Conservation (phyloP, 2,797 vertebrate genomes). For the Hemibagrus guttatus region DNA sequence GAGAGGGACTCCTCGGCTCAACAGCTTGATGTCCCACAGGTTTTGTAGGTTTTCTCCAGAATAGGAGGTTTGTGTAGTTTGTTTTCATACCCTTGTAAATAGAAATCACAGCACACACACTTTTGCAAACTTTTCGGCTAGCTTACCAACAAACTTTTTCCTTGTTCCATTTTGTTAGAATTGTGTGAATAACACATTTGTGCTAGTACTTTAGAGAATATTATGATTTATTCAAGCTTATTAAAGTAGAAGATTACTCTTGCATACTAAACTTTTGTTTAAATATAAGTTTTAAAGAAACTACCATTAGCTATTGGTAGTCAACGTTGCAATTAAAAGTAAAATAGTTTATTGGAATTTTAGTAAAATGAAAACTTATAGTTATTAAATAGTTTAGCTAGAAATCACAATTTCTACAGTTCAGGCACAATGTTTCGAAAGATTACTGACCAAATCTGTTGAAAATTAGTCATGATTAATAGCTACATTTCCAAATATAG, state of each 20-base stretch:
- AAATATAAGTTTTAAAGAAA: neutral
- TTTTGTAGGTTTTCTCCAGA: constrained; percentile 69
- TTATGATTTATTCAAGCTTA: neutral
- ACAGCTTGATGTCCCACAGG: constrained; percentile 61
- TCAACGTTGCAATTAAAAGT: neutral
- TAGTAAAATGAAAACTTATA: neutral
- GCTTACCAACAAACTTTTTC: neutral
- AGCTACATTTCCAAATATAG: too few relatives aligned
- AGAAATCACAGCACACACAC: neutral
- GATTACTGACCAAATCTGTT: neutral
- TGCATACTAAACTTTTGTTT: neutral
- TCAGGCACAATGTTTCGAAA: neutral
- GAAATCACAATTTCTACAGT: neutral
- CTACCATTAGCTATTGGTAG: neutral
- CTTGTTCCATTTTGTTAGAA: neutral
- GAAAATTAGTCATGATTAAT: neutral
- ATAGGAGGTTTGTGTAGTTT: neutral
- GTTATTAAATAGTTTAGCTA: neutral
- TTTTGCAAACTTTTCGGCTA: neutral
- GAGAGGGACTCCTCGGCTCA: constrained; percentile 56
- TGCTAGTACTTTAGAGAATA: neutral
- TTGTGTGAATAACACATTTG: neutral
- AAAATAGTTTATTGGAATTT: neutral
- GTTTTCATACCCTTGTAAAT: neutral
- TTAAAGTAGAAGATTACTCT: neutral